Evolutionary conservation across 1,140 invertebrate species (phyloP).

Genomic region (Platyscapa corneri): DNA sequence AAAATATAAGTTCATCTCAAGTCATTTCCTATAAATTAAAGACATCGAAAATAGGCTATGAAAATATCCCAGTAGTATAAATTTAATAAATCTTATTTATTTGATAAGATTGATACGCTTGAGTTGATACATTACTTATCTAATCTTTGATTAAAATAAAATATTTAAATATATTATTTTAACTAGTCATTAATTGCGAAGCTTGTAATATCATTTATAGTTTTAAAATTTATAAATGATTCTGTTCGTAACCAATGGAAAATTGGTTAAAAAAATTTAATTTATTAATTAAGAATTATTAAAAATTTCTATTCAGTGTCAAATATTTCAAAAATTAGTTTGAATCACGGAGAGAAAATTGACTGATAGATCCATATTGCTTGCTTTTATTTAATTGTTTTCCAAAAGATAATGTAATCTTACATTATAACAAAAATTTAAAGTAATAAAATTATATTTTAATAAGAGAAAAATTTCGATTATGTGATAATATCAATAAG

Average conservation of each 20-base stretch:
- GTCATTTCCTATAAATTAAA: background rate
- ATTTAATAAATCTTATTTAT: background rate
- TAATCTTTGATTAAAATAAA: background rate
- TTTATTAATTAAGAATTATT: background rate
- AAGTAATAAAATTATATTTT: background rate
- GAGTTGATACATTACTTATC: background rate
- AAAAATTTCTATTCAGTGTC: background rate
- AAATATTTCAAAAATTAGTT: background rate
- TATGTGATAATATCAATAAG: background rate
- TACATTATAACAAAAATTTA: too few relatives aligned
- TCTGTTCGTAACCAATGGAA: background rate
- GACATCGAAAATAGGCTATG: background rate
- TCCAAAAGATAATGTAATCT: too few relatives aligned
- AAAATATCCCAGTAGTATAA: background rate
- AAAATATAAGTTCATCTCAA: background rate
- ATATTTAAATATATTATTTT: conserved; percentile 9
- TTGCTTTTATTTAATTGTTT: too few relatives aligned
- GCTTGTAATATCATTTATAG: background rate
- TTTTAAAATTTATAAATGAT: background rate
- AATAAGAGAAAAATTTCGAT: background rate
- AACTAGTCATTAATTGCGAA: background rate
- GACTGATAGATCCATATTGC: too few relatives aligned
- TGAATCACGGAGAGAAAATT: background rate
- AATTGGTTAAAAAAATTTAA: background rate
- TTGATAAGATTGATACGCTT: background rate